Base-by-base conservation (phyloP, 2,113 vertebrate species). In the Sakesphorus luctuosus region DNA sequence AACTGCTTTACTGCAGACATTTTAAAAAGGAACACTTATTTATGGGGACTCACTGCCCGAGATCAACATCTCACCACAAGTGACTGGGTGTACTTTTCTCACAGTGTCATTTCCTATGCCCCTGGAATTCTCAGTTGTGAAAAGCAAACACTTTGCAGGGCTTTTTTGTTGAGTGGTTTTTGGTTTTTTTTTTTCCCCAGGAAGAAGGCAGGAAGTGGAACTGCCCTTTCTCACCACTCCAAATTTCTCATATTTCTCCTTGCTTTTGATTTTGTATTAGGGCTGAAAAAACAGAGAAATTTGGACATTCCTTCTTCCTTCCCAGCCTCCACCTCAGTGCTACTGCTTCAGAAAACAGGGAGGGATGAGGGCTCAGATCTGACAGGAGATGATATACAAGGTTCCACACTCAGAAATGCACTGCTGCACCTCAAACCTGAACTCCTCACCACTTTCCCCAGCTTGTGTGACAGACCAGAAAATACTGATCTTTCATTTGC, bases 201-300 rank as follows among this genome's bases (percentile, higher is more conserved):
- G 72, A 94, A 93, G 67, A 38, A 50, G n/a, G 55, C 68, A 84
- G 92, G 69, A 90, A 93, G 73, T 53, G 23, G 90, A 89, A 76
- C 79, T 92, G 72, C 73, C 83, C 73, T 89, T 86, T 92, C 80
- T 66, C n/a, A 92, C 69, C 46, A 43, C 73, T 95, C 49, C 61
- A 68, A 19, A 78, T 52, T 56, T 90, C 85, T 85, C 29, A 0
- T 62, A 46, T 74, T 95, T 93, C 56, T 72, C 85, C 6, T 56
- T 33, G 35, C 25, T 91, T 89, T 69, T 85, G 24, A 65, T 74
- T 88, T 85, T 59, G 2, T 56, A 14, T 77, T 66, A 66, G 6
- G 36, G 53, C 15, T 84, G 65, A 76, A 47, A 46, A 59, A 66
- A 59, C 18, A 46, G 52, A 33, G 35, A 36, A 35, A 50, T 79